These are phyloP conservation scores for Spicauda simplicius DNA, from an alignment of 2,888 invertebrate species.

Conservation along the genomic window DNA sequence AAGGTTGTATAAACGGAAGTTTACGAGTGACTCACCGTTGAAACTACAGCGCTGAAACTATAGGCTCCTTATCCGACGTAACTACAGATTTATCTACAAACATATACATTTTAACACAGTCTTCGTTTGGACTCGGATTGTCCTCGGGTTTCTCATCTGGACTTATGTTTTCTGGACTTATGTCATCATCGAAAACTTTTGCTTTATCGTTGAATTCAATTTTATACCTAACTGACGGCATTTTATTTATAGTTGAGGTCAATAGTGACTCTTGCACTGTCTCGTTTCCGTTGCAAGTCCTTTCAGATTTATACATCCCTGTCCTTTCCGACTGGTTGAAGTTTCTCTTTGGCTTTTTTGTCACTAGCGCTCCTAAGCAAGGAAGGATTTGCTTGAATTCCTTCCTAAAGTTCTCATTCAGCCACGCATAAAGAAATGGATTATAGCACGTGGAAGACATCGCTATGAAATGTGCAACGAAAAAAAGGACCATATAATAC, in stretches of 20 bases:
- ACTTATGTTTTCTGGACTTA: slow-evolving; percentile 65
- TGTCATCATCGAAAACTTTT: slow-evolving; percentile 63
- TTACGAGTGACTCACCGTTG: slow-evolving; percentile 58
- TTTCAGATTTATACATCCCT: slow-evolving; percentile 76
- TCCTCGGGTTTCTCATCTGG: slow-evolving; percentile 77
- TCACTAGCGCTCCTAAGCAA: slow-evolving; percentile 82
- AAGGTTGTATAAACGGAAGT: slow-evolving; percentile 21
- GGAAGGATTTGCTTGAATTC: slow-evolving; percentile 92
- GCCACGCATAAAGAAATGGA: slow-evolving; percentile 97
- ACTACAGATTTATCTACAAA: slow-evolving; percentile 75
- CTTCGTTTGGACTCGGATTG: slow-evolving; percentile 74
- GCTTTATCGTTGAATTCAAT: slow-evolving; percentile 71
- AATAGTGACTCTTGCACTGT: slow-evolving; percentile 77
- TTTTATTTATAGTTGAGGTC: slow-evolving; percentile 73
- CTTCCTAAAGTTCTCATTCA: slow-evolving; percentile 97
- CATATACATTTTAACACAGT: slow-evolving; percentile 81
- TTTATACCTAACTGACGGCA: slow-evolving; percentile 76
- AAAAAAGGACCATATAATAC: slow-evolving; percentile 91
- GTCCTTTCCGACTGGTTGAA: slow-evolving; percentile 75
- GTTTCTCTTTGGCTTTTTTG: slow-evolving; percentile 69
- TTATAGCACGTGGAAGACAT: slow-evolving; percentile 98
- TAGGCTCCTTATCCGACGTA: slow-evolving; percentile 75
- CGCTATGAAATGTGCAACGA: slow-evolving; percentile 93
- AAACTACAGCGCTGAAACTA: slow-evolving; percentile 74
- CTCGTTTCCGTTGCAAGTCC: slow-evolving; percentile 79